A percentile compares a stretch with the other conserved stretches of the same genome.
Conservation (phyloP, 2,113 vertebrate genomes). For the Sakesphorus luctuosus region DNA sequence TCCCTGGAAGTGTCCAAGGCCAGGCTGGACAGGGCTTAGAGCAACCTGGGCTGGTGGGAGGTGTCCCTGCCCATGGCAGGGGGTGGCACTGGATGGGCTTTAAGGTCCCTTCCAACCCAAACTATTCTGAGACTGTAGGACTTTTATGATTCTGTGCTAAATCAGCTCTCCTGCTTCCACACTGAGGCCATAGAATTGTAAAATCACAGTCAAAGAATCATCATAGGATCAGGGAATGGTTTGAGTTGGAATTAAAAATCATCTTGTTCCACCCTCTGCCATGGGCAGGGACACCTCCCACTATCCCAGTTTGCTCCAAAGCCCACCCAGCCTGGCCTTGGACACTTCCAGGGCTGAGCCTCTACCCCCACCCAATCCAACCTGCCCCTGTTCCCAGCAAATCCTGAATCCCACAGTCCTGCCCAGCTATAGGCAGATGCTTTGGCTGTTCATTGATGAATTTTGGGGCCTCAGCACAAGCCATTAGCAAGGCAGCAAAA, state of each 20-base stretch:
- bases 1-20: background rate
- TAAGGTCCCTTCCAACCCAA: background rate
- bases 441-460: background rate
- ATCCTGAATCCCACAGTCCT: background rate
- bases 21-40: background rate
- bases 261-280: background rate
- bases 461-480: background rate
- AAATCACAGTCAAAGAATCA: background rate
- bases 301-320: background rate
- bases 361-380: background rate
- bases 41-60: background rate
- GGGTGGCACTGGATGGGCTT: background rate
- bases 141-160: background rate
- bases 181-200: background rate
- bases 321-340: background rate
- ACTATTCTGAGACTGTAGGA: background rate
- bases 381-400: background rate
- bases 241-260: background rate
- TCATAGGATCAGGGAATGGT: background rate
- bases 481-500: background rate
- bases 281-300: background rate
- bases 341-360: background rate
- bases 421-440: accelerated
- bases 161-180: background rate
- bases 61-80: background rate